Evolutionary conservation across 1,140 invertebrate genomes (phyloP), one percentile per base, ranked within the genome.

Genomic region (Diplogasteroides magnus): DNA sequence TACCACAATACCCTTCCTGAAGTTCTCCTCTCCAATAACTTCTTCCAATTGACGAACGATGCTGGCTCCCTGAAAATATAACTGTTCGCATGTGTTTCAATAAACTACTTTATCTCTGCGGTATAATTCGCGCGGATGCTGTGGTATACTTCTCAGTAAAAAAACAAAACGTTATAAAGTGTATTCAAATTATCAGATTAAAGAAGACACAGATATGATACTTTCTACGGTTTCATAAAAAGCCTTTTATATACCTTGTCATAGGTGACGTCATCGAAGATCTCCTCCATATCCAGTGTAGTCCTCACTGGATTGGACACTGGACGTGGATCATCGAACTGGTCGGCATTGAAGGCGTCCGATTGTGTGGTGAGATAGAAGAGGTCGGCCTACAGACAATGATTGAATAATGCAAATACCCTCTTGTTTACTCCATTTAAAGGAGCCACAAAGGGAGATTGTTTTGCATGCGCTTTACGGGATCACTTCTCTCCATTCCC

Each of bases 241-340:
- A 68, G 72, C 15, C 62, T 57, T 11, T 67, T 28, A 19, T 74
- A 57, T 15, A 77, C 76, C n/a, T 77, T 77, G 76, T 73, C 77
- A 31, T 77, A 67, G 0, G 75, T 76, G 29, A 60, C 63, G n/a
- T 76, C 26, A 25, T 61, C 59, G 64, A 76, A 48, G 37, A 48
- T 48, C 37, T 48, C 6, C 19, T 48, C 37, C 6, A 48, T 48
- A 6, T 48, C 37, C 6, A 48, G 6, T 48, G 37, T 6, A 11
- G 6, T 48, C 6, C 19, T 6, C 6, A 48, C 19, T 6, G 37
- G 37, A 48, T 6, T 48, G 37, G 37, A 48, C 6, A 48, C 6
- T 11, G 37, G 37, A 48, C 37, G 37, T 11, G 37, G 6, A 48
- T 6, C 6, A 11, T 6, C 6, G 37, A 48, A 48, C 6, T 6